phyloP scores from a whole-genome alignment of 2,797 vertebrate species.

The Pipistrellus pygmaeus region DNA sequence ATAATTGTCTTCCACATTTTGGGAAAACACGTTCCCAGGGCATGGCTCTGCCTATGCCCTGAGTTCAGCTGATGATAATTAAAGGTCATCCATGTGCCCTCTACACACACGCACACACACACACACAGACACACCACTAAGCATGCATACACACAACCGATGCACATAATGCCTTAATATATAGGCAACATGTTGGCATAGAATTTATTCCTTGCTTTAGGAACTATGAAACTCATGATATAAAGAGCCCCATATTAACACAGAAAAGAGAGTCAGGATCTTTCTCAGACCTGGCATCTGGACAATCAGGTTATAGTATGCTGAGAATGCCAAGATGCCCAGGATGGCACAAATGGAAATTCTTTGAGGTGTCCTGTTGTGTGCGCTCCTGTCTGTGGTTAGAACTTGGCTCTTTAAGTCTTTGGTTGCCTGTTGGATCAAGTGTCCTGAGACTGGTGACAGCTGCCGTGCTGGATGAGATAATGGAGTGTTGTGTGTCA shows the following conservation, averaged over 20 bases:
- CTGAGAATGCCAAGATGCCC: slow-evolving; percentile 30
- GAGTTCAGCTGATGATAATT: no score
- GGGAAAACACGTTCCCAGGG: no score
- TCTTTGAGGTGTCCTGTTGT: slow-evolving; percentile 1
- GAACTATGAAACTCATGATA: not conserved
- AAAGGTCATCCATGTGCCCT: no score
- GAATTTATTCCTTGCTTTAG: slow-evolving; percentile 46
- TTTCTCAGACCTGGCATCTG: not conserved
- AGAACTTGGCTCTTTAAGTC: not conserved
- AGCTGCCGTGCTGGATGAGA: slow-evolving; percentile 53
- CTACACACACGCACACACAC: no score
- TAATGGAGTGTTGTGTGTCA: not conserved
- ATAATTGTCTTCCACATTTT: no score
- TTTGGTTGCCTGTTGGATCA: slow-evolving; percentile 34
- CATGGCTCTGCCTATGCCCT: no score
- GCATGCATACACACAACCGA: not conserved
- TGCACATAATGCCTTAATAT: not conserved
- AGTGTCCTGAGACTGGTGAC: slow-evolving; percentile 60
- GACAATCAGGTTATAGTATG: not conserved
- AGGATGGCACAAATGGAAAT: not conserved
- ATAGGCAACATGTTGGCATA: not conserved
- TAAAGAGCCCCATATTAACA: not conserved
- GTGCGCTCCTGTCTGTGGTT: not conserved
- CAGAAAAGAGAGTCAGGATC: not conserved
- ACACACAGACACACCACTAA: not conserved